Base-by-base conservation (phyloP, 1,140 invertebrate genomes). In the Halictus rubicundus region DNA sequence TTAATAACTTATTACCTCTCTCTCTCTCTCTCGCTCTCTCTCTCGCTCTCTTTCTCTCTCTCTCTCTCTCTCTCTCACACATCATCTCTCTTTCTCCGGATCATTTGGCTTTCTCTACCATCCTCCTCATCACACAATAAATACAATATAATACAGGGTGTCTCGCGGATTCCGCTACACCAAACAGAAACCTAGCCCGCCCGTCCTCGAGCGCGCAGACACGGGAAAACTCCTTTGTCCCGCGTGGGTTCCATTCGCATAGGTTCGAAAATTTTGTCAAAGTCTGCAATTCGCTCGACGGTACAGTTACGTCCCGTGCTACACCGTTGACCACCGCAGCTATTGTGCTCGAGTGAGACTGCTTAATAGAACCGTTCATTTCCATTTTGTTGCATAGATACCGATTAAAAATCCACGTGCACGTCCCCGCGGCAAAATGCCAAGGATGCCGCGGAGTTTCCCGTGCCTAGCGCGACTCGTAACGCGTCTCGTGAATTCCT, bases 91-190 rank as follows among this genome's bases (percentile, higher is more conserved):
- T 86, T 82, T 82, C 64, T 78, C 68, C 66, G 78, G 71, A 46
- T 74, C 64, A 32, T 72, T 57, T 78, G 49, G 57, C 54, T 65
- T 72, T 49, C 25, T 72, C 54, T 32, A n/a, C 23, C 46, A 25
- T 52, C 19, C 21, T 68, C n/a, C 54, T 54, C 70, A 10, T 19
- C 57, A 42, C 49, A 68, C 73, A 91, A 92, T 92, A 92, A 92
- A 92, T 92, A 93, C 92, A 92, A 83, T 92, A 92, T 92, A 83
- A 89, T 93, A 92, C 91, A 92, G 52, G 64, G 52, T 70, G 69
- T 71, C 39, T 46, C 37, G 49, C 25, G 16, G 52, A 37, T 49
- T 49, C 59, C 61, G 69, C 42, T 68, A 54, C 46, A 70, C 27
- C 14, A 77, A 77, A 57, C 16, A 9, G 27, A 52, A 46, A 25